phyloP scores from a whole-genome alignment of 2,113 vertebrate species.

The Ptyas mucosa region DNA sequence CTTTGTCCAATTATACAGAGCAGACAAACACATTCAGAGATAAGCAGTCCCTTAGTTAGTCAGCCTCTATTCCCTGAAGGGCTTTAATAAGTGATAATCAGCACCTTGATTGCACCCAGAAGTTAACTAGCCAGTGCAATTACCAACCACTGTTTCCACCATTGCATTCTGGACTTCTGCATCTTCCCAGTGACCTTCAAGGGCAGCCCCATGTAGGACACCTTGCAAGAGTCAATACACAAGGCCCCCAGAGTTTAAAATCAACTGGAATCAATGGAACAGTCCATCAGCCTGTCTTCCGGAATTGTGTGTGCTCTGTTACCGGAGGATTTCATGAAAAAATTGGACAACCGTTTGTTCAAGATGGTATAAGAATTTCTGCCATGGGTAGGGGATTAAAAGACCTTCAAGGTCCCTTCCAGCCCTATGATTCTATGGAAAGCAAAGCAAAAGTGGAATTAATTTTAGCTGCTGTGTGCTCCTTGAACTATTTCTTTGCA shows the following conservation, averaged over 20 bases:
- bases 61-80: background rate
- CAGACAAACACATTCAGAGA: background rate
- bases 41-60: background rate
- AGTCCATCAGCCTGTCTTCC: background rate
- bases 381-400: background rate
- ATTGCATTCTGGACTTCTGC: background rate
- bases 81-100: background rate
- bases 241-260: background rate
- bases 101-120: background rate
- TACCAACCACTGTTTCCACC: background rate
- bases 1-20: background rate
- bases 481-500: background rate
- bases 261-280: background rate
- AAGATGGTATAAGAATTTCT: background rate
- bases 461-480: background rate
- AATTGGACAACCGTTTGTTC: background rate
- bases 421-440: background rate
- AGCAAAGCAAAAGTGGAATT: background rate
- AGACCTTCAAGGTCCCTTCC: background rate
- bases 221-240: background rate
- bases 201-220: background rate
- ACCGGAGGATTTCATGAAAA: background rate
- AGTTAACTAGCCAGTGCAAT: background rate
- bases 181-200: background rate
- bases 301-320: background rate